These are phyloP conservation scores for Bombyx mori DNA, from an alignment of 1,140 invertebrate species.

Conservation along the genomic window ASM3026992v2 NC_085108.1:8283001-8283500, in stretches of 20 bases:
- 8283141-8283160: constrained; percentile 29
- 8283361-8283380: neutral
- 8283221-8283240: constrained; percentile 94
- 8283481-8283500: constrained; percentile 81
- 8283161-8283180: no score
- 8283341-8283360: neutral
- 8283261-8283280: constrained; percentile 81
- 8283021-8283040: constrained; percentile 86
- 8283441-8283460: constrained; percentile 78
- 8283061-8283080: constrained; percentile 91
- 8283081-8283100: constrained; percentile 89
- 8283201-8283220: constrained; percentile 78
- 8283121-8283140: constrained; percentile 75
- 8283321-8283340: constrained; percentile 37
- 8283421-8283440: constrained; percentile 76
- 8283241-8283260: constrained; percentile 84
- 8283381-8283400: constrained; percentile 10
- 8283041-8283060: constrained; percentile 90
- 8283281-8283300: constrained; percentile 75
- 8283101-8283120: constrained; percentile 75
- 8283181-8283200: neutral
- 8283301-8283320: constrained; percentile 59
- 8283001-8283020: no score
- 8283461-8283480: constrained; percentile 85
- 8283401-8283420: constrained; percentile 42